These are phyloP conservation scores for Tribolium castaneum DNA, from an alignment of 1,140 invertebrate genomes.

Conservation along the genomic window DNA sequence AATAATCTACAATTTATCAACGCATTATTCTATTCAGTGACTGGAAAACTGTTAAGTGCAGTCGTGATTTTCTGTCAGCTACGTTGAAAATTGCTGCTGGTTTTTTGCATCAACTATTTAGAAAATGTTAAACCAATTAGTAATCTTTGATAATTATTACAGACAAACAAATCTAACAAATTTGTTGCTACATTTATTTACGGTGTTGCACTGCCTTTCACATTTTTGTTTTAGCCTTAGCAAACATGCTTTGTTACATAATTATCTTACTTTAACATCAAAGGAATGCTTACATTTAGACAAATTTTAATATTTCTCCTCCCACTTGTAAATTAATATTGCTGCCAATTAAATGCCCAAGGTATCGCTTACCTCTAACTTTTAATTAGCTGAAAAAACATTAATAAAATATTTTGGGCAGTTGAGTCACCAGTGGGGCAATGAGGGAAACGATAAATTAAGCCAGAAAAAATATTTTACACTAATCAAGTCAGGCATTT, in stretches of 20 bases:
- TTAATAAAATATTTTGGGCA: neutral
- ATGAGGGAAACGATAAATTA: neutral
- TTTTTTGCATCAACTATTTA: too few relatives aligned
- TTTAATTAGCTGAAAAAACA: neutral
- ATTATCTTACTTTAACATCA: neutral
- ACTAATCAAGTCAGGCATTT: slow-evolving; percentile 2
- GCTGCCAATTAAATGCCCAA: neutral
- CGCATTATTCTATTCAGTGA: slow-evolving; percentile 8
- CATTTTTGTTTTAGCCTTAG: neutral
- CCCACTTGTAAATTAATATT: neutral
- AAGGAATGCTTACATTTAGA: neutral
- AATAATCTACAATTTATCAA: neutral
- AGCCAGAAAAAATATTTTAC: neutral
- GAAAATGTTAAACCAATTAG: too few relatives aligned
- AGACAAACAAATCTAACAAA: too few relatives aligned
- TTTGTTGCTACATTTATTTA: neutral
- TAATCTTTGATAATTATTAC: too few relatives aligned
- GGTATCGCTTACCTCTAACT: neutral
- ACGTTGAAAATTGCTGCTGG: too few relatives aligned
- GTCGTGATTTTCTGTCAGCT: neutral
- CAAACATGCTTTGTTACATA: neutral
- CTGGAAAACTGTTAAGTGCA: neutral
- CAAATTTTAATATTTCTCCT: neutral
- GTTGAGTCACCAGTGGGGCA: neutral
- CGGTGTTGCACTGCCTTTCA: neutral